These are phyloP conservation scores for Chironomus striatipennis DNA, from an alignment of 1,140 invertebrate genomes.

Conservation along the genomic window DNA sequence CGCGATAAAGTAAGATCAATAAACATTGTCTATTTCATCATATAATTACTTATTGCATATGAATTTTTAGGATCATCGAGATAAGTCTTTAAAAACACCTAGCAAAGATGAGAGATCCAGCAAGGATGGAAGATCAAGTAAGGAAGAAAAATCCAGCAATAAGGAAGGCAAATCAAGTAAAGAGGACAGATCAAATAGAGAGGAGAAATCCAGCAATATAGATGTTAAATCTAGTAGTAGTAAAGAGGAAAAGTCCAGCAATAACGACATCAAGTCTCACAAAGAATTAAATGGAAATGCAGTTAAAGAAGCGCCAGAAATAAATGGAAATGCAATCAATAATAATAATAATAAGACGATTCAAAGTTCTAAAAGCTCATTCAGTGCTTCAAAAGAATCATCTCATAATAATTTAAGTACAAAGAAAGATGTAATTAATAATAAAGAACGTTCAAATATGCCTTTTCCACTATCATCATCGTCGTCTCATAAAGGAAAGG, in stretches of 20 bases:
- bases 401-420: neutral
- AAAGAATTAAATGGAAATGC: neutral
- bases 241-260: neutral
- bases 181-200: neutral
- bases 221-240: neutral
- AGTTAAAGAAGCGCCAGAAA: neutral
- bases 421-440: conserved; percentile 5
- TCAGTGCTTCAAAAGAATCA: no score
- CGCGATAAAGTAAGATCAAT: conserved; percentile 23
- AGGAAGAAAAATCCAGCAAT: neutral
- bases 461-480: neutral
- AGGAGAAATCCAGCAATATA: neutral
- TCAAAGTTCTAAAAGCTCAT: neutral
- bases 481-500: conserved; percentile 7
- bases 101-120: neutral
- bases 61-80: neutral
- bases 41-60: neutral
- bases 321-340: neutral
- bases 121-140: neutral
- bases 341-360: neutral
- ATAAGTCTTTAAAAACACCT: conserved; percentile 5
- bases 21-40: neutral
- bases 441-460: neutral
- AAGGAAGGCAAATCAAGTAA: neutral
- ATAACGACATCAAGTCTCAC: neutral